phyloP scores from a whole-genome alignment of 2,113 vertebrate species.

The Nesogale talazaci region DNA sequence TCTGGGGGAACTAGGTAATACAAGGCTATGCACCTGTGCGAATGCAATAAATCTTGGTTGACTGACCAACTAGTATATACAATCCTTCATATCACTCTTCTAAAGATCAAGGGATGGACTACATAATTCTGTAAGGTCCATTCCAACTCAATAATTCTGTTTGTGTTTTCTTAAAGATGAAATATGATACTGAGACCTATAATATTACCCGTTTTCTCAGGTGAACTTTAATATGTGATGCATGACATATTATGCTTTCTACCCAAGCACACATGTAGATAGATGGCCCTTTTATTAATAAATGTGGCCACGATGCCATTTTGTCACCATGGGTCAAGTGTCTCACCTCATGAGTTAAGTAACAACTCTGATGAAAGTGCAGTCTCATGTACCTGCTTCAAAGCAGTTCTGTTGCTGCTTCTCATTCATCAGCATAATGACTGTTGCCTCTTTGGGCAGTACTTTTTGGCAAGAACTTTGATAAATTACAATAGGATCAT shows the following conservation, averaged over 20 bases:
- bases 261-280: neutral
- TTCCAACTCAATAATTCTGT: slow-evolving; percentile 38
- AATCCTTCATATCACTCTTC: neutral
- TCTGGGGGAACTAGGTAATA: neutral
- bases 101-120: slow-evolving; percentile 36
- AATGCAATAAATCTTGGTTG: slow-evolving; percentile 37
- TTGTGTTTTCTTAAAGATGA: slow-evolving; percentile 59
- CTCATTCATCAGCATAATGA: neutral
- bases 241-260: neutral
- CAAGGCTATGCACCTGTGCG: neutral
- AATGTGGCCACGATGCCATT: neutral
- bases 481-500: neutral
- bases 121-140: neutral
- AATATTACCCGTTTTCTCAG: slow-evolving; percentile 1
- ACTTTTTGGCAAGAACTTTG: neutral
- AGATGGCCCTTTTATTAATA: slow-evolving; percentile 5
- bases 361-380: slow-evolving; percentile 10
- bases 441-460: neutral
- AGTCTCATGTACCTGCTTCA: neutral
- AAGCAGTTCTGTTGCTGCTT: neutral
- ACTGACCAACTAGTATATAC: neutral
- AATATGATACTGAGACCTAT: neutral
- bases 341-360: neutral
- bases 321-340: neutral
- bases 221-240: slow-evolving; percentile 57